These are phyloP conservation scores for Periophthalmus modestus DNA, from an alignment of 2,113 vertebrate genomes.

Conservation along the genomic window DNA sequence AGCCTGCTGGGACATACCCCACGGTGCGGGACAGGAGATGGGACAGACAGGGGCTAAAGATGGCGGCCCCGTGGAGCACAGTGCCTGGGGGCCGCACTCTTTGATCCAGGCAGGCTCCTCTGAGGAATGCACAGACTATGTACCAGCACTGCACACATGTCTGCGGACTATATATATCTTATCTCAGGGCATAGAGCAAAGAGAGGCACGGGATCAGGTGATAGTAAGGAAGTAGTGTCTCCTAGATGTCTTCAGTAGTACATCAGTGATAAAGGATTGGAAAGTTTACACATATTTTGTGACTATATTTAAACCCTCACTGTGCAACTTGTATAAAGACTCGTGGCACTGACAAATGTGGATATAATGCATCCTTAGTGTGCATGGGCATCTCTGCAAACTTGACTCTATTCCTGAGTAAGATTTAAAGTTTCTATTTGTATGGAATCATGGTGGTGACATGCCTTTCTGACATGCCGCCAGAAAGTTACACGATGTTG, in stretches of 20 bases:
- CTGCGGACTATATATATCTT: neutral
- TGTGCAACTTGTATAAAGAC: no score
- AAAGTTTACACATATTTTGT: conserved; percentile 1
- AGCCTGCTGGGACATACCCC: conserved; percentile 68
- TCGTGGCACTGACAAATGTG: no score
- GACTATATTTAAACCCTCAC: no score
- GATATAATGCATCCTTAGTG: no score
- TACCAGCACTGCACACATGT: neutral
- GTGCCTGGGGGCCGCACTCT: conserved; percentile 64
- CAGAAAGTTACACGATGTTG: no score
- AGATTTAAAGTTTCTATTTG: no score
- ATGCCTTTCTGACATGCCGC: no score
- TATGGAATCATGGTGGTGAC: no score
- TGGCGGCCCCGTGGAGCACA: conserved; percentile 60
- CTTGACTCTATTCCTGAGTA: no score
- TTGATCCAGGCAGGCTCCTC: conserved; percentile 64
- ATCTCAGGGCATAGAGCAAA: neutral
- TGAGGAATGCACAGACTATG: conserved; percentile 53
- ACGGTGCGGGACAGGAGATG: conserved; percentile 49
- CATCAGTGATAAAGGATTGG: neutral
- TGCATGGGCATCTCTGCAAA: no score
- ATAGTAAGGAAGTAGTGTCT: conserved; percentile 3
- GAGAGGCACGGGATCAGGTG: neutral
- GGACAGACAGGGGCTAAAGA: conserved; percentile 58
- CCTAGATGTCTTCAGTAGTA: neutral